Conservation (phyloP, 2,797 vertebrate genomes). For the Sardinella longiceps region DNA sequence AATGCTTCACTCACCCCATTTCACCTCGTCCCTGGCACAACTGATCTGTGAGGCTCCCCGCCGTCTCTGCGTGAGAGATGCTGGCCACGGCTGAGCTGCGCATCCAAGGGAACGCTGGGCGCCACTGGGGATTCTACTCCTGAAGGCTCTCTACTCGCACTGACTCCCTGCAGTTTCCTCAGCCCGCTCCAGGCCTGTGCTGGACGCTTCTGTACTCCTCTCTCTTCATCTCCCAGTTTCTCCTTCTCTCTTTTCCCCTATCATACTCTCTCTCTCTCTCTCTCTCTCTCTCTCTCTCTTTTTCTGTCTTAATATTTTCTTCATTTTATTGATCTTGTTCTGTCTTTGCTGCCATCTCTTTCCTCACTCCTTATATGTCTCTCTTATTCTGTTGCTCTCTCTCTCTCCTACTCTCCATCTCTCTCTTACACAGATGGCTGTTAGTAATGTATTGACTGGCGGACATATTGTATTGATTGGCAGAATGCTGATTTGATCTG, state of each 20-base stretch:
- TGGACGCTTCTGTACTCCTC: not conserved
- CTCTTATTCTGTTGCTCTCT: not conserved
- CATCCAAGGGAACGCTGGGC: not conserved
- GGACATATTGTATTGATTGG: slow-evolving; percentile 58
- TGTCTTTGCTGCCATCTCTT: not conserved
- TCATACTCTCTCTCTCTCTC: not conserved
- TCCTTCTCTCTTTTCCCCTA: not conserved
- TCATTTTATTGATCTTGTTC: not conserved
- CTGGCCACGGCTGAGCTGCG: not conserved
- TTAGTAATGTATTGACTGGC: slow-evolving; percentile 62
- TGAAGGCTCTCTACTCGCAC: not conserved
- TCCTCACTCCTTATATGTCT: not conserved
- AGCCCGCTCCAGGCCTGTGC: not conserved
- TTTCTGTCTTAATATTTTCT: not conserved
- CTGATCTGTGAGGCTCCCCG: not conserved
- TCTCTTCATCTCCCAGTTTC: not conserved
- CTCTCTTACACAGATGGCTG: not conserved
- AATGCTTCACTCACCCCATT: not conserved
- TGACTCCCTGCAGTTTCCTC: not conserved
- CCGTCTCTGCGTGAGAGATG: not conserved
- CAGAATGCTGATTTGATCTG: slow-evolving; percentile 47
- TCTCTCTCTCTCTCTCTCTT: not conserved
- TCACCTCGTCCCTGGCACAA: not conserved
- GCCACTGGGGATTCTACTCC: not conserved
- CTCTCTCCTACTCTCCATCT: not conserved